Evolutionary conservation across 1,140 invertebrate species (phyloP).

Genomic region (Nomia melanderi): DNA sequence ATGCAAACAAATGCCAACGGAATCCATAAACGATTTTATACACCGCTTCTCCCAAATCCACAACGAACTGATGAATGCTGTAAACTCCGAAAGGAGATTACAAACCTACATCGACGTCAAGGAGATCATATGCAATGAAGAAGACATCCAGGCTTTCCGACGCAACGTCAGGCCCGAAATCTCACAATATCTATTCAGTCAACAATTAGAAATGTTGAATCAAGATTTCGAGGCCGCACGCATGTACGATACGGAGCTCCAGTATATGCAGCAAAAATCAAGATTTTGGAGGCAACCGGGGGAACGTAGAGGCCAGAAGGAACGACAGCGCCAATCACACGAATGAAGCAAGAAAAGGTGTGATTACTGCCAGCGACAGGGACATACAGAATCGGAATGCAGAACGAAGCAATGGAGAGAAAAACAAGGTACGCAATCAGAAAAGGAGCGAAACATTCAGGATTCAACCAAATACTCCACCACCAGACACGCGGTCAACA

Average conservation of each 20-base stretch:
- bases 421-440: neutral
- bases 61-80: neutral
- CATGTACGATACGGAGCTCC: too few species aligned
- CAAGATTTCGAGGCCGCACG: slow-evolving; percentile 6
- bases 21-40: slow-evolving; percentile 6
- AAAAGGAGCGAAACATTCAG: slow-evolving; percentile 13
- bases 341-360: neutral
- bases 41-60: neutral
- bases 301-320: neutral
- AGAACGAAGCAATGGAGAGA: slow-evolving; percentile 1
- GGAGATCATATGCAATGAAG: slow-evolving; percentile 17
- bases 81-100: slow-evolving; percentile 11
- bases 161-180: slow-evolving; percentile 7
- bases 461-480: neutral
- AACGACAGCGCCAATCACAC: too few species aligned
- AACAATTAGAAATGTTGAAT: neutral
- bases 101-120: slow-evolving; percentile 14
- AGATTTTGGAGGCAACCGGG: neutral
- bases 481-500: neutral
- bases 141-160: neutral
- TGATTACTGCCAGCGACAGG: slow-evolving; percentile 4
- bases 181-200: neutral
- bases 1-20: neutral
- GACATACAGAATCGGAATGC: slow-evolving; percentile 1
- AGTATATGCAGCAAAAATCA: slow-evolving; percentile 7